These are phyloP conservation scores for Carabus problematicus DNA, from an alignment of 2,888 invertebrate species.

Conservation along the genomic window DNA sequence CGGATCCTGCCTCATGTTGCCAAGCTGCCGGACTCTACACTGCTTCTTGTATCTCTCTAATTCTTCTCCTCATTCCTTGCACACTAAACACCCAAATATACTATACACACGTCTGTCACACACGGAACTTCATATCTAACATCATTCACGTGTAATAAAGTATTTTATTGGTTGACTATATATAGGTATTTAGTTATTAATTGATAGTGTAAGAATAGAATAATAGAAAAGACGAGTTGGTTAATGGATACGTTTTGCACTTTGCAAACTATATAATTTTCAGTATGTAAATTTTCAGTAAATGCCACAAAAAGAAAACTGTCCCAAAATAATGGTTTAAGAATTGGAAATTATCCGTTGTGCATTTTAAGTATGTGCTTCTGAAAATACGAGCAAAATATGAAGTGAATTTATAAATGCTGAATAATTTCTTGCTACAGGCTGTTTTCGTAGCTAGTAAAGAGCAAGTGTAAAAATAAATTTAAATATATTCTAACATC, in stretches of 20 bases:
- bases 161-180: too few relatives aligned
- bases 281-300: slow-evolving; percentile 20
- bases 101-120: too few relatives aligned
- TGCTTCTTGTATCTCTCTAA: too few relatives aligned
- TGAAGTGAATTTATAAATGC: not conserved
- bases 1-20: not conserved
- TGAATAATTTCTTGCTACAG: slow-evolving; percentile 2
- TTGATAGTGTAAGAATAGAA: too few relatives aligned
- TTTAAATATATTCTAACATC: slow-evolving; percentile 20
- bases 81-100: too few relatives aligned
- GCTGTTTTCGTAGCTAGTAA: slow-evolving; percentile 2
- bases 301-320: slow-evolving; percentile 15
- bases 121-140: too few relatives aligned
- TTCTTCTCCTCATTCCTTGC: too few relatives aligned
- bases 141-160: too few relatives aligned
- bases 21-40: too few relatives aligned
- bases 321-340: slow-evolving; percentile 17
- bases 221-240: not conserved
- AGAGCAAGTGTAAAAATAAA: slow-evolving; percentile 18
- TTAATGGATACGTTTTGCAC: slow-evolving; percentile 15
- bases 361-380: slow-evolving; percentile 19
- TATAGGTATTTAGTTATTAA: too few relatives aligned
- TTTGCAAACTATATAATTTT: slow-evolving; percentile 12
- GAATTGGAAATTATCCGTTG: slow-evolving; percentile 23
- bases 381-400: slow-evolving; percentile 14